Evolutionary conservation across 1,140 invertebrate genomes (phyloP).

Genomic region (Lepidurus apus): DNA sequence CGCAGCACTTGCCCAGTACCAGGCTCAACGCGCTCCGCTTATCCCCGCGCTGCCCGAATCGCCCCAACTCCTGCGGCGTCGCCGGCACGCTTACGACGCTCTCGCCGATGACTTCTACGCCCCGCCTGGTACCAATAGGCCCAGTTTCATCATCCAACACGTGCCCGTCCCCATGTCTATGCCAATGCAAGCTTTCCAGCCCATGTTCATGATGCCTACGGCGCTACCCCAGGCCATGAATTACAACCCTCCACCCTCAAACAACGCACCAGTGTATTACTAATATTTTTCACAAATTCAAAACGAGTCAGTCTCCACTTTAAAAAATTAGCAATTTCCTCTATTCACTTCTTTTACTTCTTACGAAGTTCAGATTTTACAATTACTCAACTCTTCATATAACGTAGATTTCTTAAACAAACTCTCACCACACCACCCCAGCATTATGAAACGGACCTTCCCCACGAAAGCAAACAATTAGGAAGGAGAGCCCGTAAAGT

Average conservation of each 20-base stretch:
- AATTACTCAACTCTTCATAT: no score
- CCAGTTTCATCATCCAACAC: constrained; percentile 3
- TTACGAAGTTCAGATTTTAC: no score
- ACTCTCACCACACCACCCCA: no score
- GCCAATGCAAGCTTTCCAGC: constrained; percentile 3
- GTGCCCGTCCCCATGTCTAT: not conserved
- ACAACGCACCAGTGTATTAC: no score
- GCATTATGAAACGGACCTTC: no score
- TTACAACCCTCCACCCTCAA: not conserved
- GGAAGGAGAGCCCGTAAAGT: no score
- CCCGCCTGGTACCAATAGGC: not conserved
- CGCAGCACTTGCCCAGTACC: not conserved
- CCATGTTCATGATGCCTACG: constrained; percentile 1
- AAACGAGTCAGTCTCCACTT: no score
- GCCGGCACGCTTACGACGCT: not conserved
- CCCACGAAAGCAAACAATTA: no score
- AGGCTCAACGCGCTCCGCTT: not conserved
- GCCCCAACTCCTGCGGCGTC: not conserved
- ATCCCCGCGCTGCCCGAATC: not conserved
- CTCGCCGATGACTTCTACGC: not conserved
- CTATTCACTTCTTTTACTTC: no score
- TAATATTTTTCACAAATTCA: no score
- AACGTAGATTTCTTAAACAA: no score
- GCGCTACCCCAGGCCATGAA: not conserved
- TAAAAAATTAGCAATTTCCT: no score